Evolutionary conservation across 1,140 invertebrate genomes (phyloP).

Genomic region (Polypedilum pembai): DNA sequence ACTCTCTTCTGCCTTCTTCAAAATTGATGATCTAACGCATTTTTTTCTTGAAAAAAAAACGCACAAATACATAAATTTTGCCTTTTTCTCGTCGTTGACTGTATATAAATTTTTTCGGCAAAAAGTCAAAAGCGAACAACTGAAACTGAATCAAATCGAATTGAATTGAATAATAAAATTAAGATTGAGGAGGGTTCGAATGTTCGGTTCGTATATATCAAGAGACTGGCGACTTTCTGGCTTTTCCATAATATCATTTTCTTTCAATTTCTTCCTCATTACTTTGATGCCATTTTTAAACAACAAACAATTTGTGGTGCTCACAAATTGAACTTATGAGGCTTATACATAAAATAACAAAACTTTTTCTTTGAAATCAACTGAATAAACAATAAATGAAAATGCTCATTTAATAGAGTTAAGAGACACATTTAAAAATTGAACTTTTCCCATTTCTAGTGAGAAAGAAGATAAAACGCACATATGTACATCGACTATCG

Average conservation of each 20-base stretch:
- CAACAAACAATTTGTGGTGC: too few relatives aligned
- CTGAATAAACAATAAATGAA: neutral
- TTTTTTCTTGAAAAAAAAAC: conserved; percentile 11
- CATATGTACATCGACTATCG: neutral
- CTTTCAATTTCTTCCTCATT: too few relatives aligned
- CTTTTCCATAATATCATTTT: neutral
- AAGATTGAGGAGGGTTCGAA: neutral
- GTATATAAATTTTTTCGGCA: conserved; percentile 12
- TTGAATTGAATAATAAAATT: conserved; percentile 13
- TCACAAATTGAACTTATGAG: too few relatives aligned
- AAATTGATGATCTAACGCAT: conserved; percentile 18
- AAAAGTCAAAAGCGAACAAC: neutral
- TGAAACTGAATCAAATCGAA: conserved; percentile 18
- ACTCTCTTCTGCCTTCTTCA: neutral
- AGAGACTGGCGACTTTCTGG: neutral
- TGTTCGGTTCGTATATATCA: neutral
- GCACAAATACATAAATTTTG: conserved; percentile 11
- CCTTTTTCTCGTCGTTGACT: neutral
- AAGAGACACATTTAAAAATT: neutral
- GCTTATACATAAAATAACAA: too few relatives aligned
- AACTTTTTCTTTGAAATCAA: too few relatives aligned
- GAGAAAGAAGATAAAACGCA: neutral
- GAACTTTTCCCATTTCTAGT: neutral
- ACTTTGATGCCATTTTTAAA: too few relatives aligned
- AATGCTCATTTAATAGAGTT: neutral